A percentile compares a stretch with the other conserved stretches of the same genome.
These are phyloP conservation scores for Polypterus bichir DNA, from an alignment of 2,113 vertebrate species.

Conservation along the genomic window DNA sequence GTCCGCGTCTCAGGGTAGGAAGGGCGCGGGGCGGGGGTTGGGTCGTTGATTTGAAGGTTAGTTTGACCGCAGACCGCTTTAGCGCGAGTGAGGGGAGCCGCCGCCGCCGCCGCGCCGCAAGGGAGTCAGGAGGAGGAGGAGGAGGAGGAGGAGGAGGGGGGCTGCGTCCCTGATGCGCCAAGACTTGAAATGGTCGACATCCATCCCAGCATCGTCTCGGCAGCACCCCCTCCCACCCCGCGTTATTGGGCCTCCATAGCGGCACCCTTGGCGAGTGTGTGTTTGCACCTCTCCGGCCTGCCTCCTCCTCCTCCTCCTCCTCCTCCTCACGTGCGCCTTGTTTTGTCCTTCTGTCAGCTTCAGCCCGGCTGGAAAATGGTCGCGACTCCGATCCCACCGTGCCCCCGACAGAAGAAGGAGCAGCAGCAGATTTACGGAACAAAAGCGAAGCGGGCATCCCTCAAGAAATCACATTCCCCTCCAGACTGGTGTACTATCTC, in stretches of 20 bases:
- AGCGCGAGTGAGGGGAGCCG: background rate
- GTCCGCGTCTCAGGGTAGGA: constrained; percentile 20
- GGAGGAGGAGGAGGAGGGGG: background rate
- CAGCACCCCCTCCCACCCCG: background rate
- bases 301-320: constrained; percentile 30
- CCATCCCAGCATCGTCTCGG: background rate
- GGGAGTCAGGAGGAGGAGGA: background rate
- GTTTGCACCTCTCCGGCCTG: constrained; percentile 24
- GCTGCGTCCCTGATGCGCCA: background rate
- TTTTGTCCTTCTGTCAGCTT: constrained; percentile 29
- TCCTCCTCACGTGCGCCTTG: constrained; percentile 36
- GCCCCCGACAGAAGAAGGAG: constrained; percentile 46
- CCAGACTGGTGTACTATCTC: constrained; percentile 86
- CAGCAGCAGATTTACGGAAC: constrained; percentile 54
- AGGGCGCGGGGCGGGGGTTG: constrained; percentile 31
- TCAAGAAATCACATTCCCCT: constrained; percentile 77
- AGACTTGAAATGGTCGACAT: background rate
- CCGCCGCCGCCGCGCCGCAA: background rate
- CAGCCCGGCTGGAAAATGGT: constrained; percentile 41
- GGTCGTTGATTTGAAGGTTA: constrained; percentile 17
- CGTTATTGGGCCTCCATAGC: background rate
- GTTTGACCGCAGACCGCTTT: background rate
- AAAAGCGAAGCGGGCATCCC: constrained; percentile 53
- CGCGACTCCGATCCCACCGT: constrained; percentile 42
- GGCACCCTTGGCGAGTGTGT: background rate